These are phyloP conservation scores for Montipora capricornis DNA, from an alignment of 64 coral and sea anemone genomes.

Conservation along the genomic window DNA sequence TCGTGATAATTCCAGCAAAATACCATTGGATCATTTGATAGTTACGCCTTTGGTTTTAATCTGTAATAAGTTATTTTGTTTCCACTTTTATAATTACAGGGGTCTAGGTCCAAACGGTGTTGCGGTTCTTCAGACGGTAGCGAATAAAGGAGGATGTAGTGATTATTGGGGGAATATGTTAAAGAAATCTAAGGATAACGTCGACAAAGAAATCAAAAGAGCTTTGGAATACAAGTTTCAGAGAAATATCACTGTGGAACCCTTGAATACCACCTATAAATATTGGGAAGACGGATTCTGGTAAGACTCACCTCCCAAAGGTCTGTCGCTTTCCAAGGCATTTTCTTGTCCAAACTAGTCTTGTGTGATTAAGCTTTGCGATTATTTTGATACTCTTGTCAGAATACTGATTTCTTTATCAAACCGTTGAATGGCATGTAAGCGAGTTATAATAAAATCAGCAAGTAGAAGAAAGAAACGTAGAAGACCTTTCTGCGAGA, in stretches of 20 bases:
- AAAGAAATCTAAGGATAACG: not conserved
- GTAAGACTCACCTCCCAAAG: not conserved
- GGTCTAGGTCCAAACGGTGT: not conserved
- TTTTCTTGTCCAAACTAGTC: no score
- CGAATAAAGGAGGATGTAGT: slow-evolving; percentile 36
- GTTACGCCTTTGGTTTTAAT: no score
- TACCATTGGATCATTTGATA: no score
- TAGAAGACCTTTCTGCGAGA: no score
- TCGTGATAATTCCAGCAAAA: no score
- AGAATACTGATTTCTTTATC: no score
- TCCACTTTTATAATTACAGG: not conserved
- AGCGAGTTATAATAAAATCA: no score
- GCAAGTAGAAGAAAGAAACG: no score
- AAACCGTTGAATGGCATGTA: no score
- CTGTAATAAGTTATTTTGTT: not conserved
- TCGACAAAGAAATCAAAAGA: slow-evolving; percentile 19
- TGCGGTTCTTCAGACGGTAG: slow-evolving; percentile 16
- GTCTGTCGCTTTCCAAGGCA: no score
- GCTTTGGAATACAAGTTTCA: slow-evolving; percentile 50
- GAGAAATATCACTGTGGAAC: not conserved
- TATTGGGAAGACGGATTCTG: slow-evolving; percentile 48
- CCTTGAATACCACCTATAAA: slow-evolving; percentile 22
- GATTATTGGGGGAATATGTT: slow-evolving; percentile 13
- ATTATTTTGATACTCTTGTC: no score
- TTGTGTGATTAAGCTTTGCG: no score